Base-by-base conservation (phyloP, 1,140 invertebrate genomes). In the Macrosteles quadrilineatus region DNA sequence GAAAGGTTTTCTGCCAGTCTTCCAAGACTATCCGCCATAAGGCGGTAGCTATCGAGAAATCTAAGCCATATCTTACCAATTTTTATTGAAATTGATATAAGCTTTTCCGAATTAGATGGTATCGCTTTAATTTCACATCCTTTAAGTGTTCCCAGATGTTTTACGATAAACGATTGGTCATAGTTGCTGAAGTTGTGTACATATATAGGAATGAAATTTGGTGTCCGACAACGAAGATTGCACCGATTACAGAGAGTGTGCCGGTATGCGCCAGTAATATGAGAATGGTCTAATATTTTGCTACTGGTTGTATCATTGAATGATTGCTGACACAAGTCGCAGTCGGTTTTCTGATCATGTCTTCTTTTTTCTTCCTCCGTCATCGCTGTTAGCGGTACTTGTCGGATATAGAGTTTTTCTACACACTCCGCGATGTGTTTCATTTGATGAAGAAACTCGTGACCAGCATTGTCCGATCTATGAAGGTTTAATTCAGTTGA, bases 181-280 rank as follows among this genome's bases (percentile, higher is more conserved):
- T 74, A 74, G 4, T 30, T 14, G 21, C 40, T 53, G 30, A 74
- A 57, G 62, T 73, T 74, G 36, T 74, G 73, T 50, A 72, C 63
- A 14, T 67, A 21, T 29, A 72, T 53, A 4, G 73, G 71, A 62
- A 74, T 40, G 43, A 64, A 67, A 2, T 67, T 57, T n/a, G 43
- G 30, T 31, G 17, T 25, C 43, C 63, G 43, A 14, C 47, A 30
- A n/a, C 55, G 70, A 21, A 71, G 30, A 50, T 74, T 74, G 55
- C 73, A 74, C 3, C 21, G 63, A 31, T 69, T 55, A 57, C 71
- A 73, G 19, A 57, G 6, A 6, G 66, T 30, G 14, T 29, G 21
- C 27, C 53, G 57, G 63, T 47, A 73, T 47, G 57, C 25, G 9
- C 72, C 72, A 2, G 70, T 73, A 29, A 73, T 43, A 47, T 72